phyloP scores from a whole-genome alignment of 2,888 invertebrate species.

The Cyclophora punctaria region DNA sequence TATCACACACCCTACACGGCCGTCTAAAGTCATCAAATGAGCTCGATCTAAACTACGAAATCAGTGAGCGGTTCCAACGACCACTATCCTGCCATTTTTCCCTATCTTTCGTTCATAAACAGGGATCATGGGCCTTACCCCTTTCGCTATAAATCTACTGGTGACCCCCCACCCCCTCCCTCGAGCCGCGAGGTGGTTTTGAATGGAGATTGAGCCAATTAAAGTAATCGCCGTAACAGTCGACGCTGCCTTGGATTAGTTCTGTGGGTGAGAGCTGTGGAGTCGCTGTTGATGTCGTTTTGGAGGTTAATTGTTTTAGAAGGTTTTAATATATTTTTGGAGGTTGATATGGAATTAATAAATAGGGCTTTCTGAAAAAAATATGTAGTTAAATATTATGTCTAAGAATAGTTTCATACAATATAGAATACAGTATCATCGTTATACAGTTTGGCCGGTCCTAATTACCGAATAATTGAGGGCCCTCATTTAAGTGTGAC shows the following conservation, averaged over 20 bases:
- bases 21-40: slow-evolving; percentile 2
- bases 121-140: slow-evolving; percentile 71
- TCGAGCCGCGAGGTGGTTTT: slow-evolving; percentile 67
- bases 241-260: slow-evolving; percentile 81
- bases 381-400: not conserved
- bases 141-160: slow-evolving; percentile 70
- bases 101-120: slow-evolving; percentile 71
- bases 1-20: too few species aligned
- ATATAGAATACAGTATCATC: not conserved
- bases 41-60: not conserved
- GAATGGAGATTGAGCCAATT: slow-evolving; percentile 80
- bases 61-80: not conserved
- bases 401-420: too few species aligned
- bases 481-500: too few species aligned
- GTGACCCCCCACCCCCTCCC: slow-evolving; percentile 35
- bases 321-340: not conserved
- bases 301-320: not conserved
- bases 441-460: not conserved
- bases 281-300: slow-evolving; percentile 7
- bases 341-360: not conserved
- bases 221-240: slow-evolving; percentile 82
- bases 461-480: too few species aligned
- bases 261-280: slow-evolving; percentile 39
- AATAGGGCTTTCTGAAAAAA: not conserved
- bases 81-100: slow-evolving; percentile 44